Conservation (phyloP, 1,140 invertebrate genomes). For the Metaphire vulgaris region DNA sequence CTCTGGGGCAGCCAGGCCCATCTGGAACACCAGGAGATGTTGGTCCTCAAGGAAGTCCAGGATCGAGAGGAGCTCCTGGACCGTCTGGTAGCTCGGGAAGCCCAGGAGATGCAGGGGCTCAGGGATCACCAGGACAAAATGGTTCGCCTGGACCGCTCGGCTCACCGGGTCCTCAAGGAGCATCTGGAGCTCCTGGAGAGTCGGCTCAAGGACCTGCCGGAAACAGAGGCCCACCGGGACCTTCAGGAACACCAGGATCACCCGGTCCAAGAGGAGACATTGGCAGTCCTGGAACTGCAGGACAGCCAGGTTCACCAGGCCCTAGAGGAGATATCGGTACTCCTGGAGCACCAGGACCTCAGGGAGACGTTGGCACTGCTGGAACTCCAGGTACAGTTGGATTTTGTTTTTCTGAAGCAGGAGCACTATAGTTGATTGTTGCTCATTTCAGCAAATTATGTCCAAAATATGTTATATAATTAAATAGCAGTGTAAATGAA, state of each 20-base stretch:
- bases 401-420: too few species aligned
- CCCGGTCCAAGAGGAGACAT: background rate
- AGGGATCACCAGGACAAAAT: conserved; percentile 13
- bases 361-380: background rate
- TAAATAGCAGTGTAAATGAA: too few species aligned
- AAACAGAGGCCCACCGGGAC: background rate
- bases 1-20: conserved; percentile 59
- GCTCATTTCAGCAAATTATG: too few species aligned
- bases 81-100: background rate
- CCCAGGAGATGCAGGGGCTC: background rate
- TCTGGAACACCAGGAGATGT: conserved; percentile 50
- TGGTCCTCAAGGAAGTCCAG: conserved; percentile 56
- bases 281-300: background rate
- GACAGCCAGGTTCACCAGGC: background rate
- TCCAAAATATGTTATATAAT: too few species aligned
- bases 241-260: background rate
- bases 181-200: background rate
- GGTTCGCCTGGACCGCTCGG: conserved; percentile 30
- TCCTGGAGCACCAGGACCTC: background rate
- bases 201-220: background rate
- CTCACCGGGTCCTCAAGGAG: background rate
- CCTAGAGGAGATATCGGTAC: background rate
- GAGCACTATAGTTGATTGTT: too few species aligned
- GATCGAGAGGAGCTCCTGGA: conserved; percentile 30
- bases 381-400: background rate